Base-by-base conservation (phyloP, 1,140 invertebrate genomes). In the Nebria ingens region DNA sequence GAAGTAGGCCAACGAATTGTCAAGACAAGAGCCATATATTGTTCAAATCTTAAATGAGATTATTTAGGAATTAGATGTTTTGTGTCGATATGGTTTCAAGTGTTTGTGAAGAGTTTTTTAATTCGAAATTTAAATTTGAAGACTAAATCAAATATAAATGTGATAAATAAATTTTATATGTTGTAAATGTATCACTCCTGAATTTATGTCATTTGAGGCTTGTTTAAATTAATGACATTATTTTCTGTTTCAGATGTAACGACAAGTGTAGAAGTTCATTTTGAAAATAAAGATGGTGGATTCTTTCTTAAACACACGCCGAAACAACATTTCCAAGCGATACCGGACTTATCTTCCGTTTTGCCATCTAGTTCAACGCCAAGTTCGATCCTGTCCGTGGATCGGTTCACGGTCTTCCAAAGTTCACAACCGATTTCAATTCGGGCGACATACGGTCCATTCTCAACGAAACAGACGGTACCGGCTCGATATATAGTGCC, bases 391-490 rank as follows among this genome's bases (percentile, higher is more conserved):
- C 72, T 89, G 11, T 87, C 86, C 38, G 75, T 86, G 53, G 84
- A 89, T 71, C 82, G 87, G 38, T 93, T 95, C 67, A 91, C 89
- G 4, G 87, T 93, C 2, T 83, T 93, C 61, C 88, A 93, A 67
- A 89, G 87, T 23, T 87, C 86, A 21, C 82, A 89, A 57, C 87
- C 91, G 3, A 87, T 89, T 0, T 91, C 89, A 0, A 85, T 95
- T 2, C 75, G 89, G 13, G 90, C 91, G 6, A 90, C 86, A 3
- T 94, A 93, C 63, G 92, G 92, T 2, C 91, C 91, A 1, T 94
- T 94, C 72, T 91, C 88, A 58, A 93, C 90, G 21, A 93, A 93
- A 64, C 90, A 94, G 71, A 93, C 89, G 1, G 89, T 94, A 13
- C 90, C 90, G n/a, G 87, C 89, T 0, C 76, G 88, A n/a, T 89